Base-by-base conservation (phyloP, 2,888 invertebrate species). In the Caenorhabditis plicata region DNA sequence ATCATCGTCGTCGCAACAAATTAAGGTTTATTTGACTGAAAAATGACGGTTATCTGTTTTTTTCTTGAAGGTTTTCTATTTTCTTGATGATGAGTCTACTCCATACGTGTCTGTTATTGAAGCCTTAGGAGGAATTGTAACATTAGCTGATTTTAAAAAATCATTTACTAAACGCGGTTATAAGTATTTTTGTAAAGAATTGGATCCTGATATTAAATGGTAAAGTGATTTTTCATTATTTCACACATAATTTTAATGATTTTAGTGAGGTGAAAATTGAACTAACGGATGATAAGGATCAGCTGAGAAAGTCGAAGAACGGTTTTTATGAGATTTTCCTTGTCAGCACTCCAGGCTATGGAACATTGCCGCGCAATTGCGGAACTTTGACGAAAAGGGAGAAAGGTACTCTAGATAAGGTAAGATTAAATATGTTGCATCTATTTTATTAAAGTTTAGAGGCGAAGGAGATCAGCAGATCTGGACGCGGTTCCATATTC, bases 181-280 rank as follows among this genome's bases (percentile, higher is more conserved):
- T 51, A 69, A 70, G 33, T 78, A 76, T 44, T 77, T 67, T 47
- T 74, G 67, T 40, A 75, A 74, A 47, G 69, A 64, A 31, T 46
- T 73, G 15, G 78, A 78, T 44, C 44, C 56, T 7, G 72, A 72
- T 49, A 66, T 77, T 46, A 55, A 67, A 40, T 51, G 64, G 76
- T 75, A 15, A 11, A 29, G 22, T 40, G 4, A n/a, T 33, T 36
- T 20, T 47, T 43, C 11, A 26, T 22, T 27, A 23, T 27, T 33
- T 9, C n/a, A 15, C 11, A 48, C 32, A 27, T 20, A 20, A 35
- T 25, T 38, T 23, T 19, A 25, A 13, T 17, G 3, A 40, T 51
- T 68, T 39, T 40, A 74, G 75, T 4, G 77, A 77, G 44, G 77
- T 77, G 31, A 77, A 77, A 55, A 61, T 71, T 2, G 77, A 74